Evolutionary conservation across 2,797 vertebrate species (phyloP), one percentile per base, ranked within the genome.

Genomic region (Telmatherina bonti): DNA sequence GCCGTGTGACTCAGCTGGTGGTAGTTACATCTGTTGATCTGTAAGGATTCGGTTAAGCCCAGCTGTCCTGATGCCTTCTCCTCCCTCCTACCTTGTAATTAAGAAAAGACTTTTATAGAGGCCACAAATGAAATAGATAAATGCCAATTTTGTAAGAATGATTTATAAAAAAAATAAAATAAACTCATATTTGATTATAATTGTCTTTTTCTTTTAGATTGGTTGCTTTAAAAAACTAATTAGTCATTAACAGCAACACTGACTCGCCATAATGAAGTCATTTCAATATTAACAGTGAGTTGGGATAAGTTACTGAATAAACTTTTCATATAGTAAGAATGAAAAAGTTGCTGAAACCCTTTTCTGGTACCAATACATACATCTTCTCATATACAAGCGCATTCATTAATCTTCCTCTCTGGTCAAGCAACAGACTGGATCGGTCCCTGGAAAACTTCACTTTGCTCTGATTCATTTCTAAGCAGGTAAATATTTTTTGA

Each of bases 141-240:
- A 90, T 93, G 91, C 84, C 91, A 94, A 94, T 94, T 94, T 94
- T 94, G 90, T 94, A 95, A 92, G 88, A 89, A 94, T 94, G 95
- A 95, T 94, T 94, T 89, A 80, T 92, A 94, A 93, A 89, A 93
- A 92, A 88, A 91, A 91, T 83, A 90, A 89, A 89, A 94, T 93
- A 95, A 96, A 92, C 90, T 88, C 79, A 86, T 92, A 93, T 93
- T 93, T 95, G 93, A 92, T 89, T 82, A 93, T 90, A 91, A 47
- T 18, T 78, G 57, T 30, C 13, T 30, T 0, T 45, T 38, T 16
- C 45, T 62, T 7, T 45, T 45, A 20, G n/a, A n/a, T n/a, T n/a
- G n/a, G n/a, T n/a, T n/a, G n/a, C n/a, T n/a, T n/a, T n/a, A n/a
- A n/a, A n/a, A n/a, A n/a, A n/a, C n/a, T n/a, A n/a, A n/a, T n/a